Conservation (phyloP, 2,113 vertebrate species). For the Acrocephalus arundinaceus region DNA sequence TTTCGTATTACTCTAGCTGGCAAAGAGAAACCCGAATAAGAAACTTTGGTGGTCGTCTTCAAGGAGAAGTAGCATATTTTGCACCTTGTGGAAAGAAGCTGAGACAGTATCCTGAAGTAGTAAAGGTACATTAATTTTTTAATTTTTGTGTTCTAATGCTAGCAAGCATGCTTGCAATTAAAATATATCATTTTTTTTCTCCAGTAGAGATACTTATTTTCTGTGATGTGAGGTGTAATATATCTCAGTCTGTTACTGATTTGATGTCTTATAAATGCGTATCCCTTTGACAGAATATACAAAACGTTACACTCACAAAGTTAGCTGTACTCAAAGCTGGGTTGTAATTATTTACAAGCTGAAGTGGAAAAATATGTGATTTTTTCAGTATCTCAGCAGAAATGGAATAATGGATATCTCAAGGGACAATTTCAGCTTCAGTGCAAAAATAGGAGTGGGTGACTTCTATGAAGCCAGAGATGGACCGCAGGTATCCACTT, state of each 20-base stretch:
- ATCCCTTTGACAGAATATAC: constrained; percentile 61
- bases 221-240: constrained; percentile 47
- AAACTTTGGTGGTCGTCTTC: constrained; percentile 85
- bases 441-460: constrained; percentile 96
- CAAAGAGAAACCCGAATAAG: constrained; percentile 91
- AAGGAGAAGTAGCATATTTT: constrained; percentile 92
- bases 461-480: constrained; percentile 98
- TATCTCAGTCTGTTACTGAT: constrained; percentile 46
- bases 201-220: constrained; percentile 53
- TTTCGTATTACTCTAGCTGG: constrained; percentile 82
- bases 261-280: constrained; percentile 55
- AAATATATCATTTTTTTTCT: constrained; percentile 20
- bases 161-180: constrained; percentile 23
- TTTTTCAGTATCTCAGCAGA: constrained; percentile 94
- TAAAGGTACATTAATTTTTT: constrained; percentile 82
- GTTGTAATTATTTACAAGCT: constrained; percentile 81
- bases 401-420: constrained; percentile 95
- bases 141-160: not conserved
- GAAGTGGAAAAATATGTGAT: constrained; percentile 87
- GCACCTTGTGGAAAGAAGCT: constrained; percentile 96
- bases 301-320: constrained; percentile 66
- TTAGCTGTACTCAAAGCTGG: constrained; percentile 76
- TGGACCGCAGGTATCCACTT: constrained; percentile 89
- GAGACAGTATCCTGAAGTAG: constrained; percentile 92
- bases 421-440: constrained; percentile 98